Evolutionary conservation across 2,888 invertebrate genomes (phyloP), one percentile per base, ranked within the genome.

Genomic region (Agonum fuliginosum): DNA sequence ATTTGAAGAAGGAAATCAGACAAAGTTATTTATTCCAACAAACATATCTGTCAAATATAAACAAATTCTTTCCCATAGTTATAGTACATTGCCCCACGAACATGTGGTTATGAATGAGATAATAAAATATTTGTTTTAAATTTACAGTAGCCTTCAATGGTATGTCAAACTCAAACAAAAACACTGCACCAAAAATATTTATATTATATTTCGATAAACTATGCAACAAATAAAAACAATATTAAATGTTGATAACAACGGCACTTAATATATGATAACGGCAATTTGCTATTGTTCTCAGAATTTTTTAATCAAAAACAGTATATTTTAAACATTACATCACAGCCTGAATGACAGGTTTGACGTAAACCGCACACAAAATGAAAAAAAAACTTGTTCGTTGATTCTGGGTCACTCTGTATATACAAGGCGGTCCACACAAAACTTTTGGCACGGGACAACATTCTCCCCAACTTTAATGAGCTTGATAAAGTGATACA

Each of bases 101-200:
- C 54, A 54, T 20, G 22, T 54, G 54, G 37, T 22, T 24, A 30
- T 62, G 58, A 62, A 62, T 62, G 30, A 30, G 58, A 62, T 62
- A 17, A 27, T 54, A 62, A 62, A 62, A 62, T 62, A 62, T 62
- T 62, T 62, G 17, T 62, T 62, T 30, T 54, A 54, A 54, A n/a
- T 48, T 10, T 54, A 22, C 34, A 62, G 30, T 30, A 62, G 58
- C 30, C 58, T 62, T 62, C 58, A 62, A 62, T 30, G 17, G 37
- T n/a, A 17, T 46, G 58, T 10, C 30, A 62, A 62, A 62, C 58
- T n/a, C n/a, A n/a, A n/a, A n/a, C n/a, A n/a, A n/a, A n/a, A n/a
- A n/a, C n/a, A n/a, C n/a, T n/a, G n/a, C n/a, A n/a, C n/a, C n/a
- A n/a, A n/a, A 62, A 62, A 62, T 27, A 62, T 14, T 8, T 20